phyloP scores from a whole-genome alignment of 2,113 vertebrate genomes.

The Theristicus caerulescens region DNA sequence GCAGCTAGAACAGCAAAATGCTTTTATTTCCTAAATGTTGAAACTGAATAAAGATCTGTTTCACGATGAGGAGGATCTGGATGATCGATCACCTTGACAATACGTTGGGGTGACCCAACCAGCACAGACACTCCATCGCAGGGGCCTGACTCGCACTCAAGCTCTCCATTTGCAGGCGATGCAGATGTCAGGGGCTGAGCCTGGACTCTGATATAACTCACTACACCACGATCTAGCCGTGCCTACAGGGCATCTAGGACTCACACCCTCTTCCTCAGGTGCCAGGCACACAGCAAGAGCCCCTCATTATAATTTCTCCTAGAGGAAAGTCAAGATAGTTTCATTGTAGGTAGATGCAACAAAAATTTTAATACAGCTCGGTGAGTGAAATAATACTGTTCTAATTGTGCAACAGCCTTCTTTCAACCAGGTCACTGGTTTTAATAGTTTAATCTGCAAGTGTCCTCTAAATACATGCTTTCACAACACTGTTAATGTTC shows the following conservation, averaged over 20 bases:
- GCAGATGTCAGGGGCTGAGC: background rate
- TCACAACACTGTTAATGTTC: background rate
- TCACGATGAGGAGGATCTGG: background rate
- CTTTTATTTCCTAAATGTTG: background rate
- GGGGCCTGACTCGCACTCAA: background rate
- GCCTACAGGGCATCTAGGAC: background rate
- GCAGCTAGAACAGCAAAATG: background rate
- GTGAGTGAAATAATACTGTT: background rate
- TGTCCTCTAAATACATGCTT: background rate
- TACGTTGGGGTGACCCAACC: background rate
- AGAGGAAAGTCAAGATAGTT: background rate
- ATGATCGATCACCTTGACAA: background rate
- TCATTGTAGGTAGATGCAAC: background rate
- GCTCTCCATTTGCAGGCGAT: background rate
- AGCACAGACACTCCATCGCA: background rate
- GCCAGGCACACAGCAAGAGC: background rate
- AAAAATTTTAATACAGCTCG: background rate
- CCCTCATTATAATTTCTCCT: background rate
- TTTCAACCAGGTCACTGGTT: background rate
- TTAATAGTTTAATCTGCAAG: background rate
- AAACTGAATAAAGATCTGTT: background rate
- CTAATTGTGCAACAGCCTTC: background rate
- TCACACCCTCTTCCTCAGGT: too few species aligned
- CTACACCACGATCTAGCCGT: background rate
- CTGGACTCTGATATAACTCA: fast-evolving